phyloP scores from a whole-genome alignment of 30 jellyfish, hydroid and myxozoan species.

The Rhopilema esculentum region DNA sequence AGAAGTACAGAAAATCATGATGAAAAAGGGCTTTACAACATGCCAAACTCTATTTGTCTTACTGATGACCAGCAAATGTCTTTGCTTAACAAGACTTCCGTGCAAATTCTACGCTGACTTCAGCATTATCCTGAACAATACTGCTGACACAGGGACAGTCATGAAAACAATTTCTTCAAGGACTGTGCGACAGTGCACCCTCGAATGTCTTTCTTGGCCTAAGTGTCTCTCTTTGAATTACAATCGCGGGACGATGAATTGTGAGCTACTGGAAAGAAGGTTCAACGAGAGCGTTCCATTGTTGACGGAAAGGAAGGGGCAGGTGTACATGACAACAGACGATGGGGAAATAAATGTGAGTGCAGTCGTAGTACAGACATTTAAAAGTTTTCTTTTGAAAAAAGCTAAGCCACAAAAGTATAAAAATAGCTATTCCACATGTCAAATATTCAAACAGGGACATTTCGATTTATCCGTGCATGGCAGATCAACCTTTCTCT shows the following conservation, averaged over 20 bases:
- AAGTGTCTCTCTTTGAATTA: constrained; percentile 29
- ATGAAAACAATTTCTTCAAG: neutral
- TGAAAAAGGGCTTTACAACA: too few species aligned
- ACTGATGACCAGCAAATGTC: neutral
- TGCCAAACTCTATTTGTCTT: too few species aligned
- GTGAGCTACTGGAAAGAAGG: constrained; percentile 30
- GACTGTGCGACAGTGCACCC: constrained; percentile 16
- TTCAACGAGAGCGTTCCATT: constrained; percentile 3
- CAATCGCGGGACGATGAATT: neutral
- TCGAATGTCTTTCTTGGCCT: constrained; percentile 26
- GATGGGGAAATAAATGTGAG: constrained; percentile 32
- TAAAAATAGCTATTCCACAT: neutral
- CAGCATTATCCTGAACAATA: neutral
- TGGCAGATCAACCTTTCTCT: too few species aligned
- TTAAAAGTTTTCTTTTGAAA: neutral
- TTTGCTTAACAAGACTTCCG: constrained; percentile 7
- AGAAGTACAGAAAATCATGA: too few species aligned
- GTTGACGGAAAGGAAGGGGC: constrained; percentile 1
- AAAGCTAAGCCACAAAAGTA: neutral
- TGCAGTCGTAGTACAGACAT: neutral
- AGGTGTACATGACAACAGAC: constrained; percentile 36
- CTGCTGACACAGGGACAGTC: constrained; percentile 23
- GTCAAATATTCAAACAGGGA: too few species aligned
- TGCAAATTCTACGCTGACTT: constrained; percentile 36
- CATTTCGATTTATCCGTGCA: too few species aligned